Conservation (phyloP, 1,140 invertebrate genomes). For the Ceratina australensis region DNA sequence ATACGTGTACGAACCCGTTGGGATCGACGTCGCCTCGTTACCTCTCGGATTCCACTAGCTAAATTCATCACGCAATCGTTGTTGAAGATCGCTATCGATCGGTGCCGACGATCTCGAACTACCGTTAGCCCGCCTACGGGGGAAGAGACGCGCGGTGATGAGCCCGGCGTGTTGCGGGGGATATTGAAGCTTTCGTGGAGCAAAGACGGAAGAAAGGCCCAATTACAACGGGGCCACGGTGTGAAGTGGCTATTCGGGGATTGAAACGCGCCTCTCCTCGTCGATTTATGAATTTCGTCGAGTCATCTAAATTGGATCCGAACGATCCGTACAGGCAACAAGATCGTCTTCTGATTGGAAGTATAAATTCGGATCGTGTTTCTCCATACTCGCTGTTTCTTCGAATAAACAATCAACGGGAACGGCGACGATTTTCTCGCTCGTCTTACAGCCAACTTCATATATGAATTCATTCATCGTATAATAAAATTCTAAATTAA, state of each 20-base stretch:
- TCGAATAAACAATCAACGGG: not conserved
- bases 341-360: conserved; percentile 11
- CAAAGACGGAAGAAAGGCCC: conserved; percentile 62
- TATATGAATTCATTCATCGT: too few species aligned
- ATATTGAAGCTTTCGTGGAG: conserved; percentile 58
- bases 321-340: not conserved
- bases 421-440: too few species aligned
- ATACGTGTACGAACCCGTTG: too few species aligned
- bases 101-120: conserved; percentile 37
- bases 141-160: conserved; percentile 31
- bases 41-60: not conserved
- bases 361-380: not conserved
- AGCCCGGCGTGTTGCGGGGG: conserved; percentile 19
- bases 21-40: conserved; percentile 1
- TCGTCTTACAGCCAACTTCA: not conserved
- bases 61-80: conserved; percentile 41
- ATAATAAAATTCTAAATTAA: too few species aligned
- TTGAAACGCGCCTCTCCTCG: conserved; percentile 48
- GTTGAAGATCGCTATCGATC: conserved; percentile 43
- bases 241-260: conserved; percentile 61
- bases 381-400: not conserved
- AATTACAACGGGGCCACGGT: conserved; percentile 52
- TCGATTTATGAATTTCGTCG: conserved; percentile 56
- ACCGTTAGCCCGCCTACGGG: conserved; percentile 28
- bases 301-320: conserved; percentile 58